Percentiles rank a stretch among this genome's conserved stretches.
Conservation (phyloP, 2,888 invertebrate genomes). For the Microdon myrmicae region DNA sequence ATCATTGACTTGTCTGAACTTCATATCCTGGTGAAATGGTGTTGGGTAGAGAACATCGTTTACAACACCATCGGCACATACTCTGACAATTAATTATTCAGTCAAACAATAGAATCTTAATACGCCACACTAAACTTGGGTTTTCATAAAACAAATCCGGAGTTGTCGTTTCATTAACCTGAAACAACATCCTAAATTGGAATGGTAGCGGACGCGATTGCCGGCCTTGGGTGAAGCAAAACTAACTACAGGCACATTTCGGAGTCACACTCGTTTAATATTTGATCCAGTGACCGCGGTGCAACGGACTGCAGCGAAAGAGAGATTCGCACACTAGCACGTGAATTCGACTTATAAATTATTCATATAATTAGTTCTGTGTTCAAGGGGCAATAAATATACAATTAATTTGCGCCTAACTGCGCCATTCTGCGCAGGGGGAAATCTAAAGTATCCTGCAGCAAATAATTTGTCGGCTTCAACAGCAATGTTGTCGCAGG, state of each 20-base stretch:
- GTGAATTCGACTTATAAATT: slow-evolving; percentile 38
- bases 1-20: too few species aligned
- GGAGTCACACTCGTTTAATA: background rate
- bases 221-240: too few species aligned
- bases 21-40: background rate
- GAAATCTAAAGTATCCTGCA: slow-evolving; percentile 20
- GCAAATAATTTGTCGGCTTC: slow-evolving; percentile 18
- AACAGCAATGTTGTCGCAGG: slow-evolving; percentile 19
- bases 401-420: slow-evolving; percentile 44
- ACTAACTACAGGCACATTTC: too few species aligned
- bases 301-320: slow-evolving; percentile 5
- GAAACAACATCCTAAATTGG: slow-evolving; percentile 9
- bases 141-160: slow-evolving; percentile 4
- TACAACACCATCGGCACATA: background rate
- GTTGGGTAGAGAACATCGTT: slow-evolving; percentile 6
- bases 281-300: background rate
- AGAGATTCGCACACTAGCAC: background rate
- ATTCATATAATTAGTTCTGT: slow-evolving; percentile 45
- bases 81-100: slow-evolving; percentile 20
- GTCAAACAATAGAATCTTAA: slow-evolving; percentile 20
- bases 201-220: slow-evolving; percentile 24
- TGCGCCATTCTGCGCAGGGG: slow-evolving; percentile 8
- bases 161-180: slow-evolving; percentile 22
- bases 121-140: slow-evolving; percentile 12
- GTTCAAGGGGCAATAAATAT: slow-evolving; percentile 43